These are phyloP conservation scores for Centropus unirufus DNA, from an alignment of 2,113 vertebrate genomes.

Conservation along the genomic window DNA sequence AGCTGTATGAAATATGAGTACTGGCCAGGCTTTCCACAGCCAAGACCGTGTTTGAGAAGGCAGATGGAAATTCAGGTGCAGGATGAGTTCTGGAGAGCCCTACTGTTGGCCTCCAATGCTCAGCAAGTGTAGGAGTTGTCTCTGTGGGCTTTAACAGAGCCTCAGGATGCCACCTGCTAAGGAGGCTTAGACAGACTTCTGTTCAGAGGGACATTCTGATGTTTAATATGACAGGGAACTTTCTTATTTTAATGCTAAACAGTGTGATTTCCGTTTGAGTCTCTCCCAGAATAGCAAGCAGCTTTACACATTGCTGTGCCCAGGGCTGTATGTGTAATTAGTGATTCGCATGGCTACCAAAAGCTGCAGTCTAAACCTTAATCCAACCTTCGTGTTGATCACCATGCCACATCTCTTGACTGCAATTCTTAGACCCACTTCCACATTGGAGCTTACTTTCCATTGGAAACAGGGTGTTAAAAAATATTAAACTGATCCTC, in stretches of 20 bases:
- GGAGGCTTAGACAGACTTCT: background rate
- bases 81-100: background rate
- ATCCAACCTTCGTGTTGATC: background rate
- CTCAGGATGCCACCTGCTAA: background rate
- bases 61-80: background rate
- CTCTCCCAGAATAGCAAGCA: background rate
- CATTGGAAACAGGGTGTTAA: background rate
- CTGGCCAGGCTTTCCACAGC: background rate
- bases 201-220: background rate
- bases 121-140: background rate
- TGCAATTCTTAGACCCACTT: background rate
- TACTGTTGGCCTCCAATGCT: background rate
- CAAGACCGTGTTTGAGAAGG: background rate
- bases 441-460: background rate
- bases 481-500: conserved; percentile 12
- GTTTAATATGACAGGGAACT: background rate
- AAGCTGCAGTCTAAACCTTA: conserved; percentile 24
- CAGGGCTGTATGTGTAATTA: background rate
- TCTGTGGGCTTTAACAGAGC: background rate
- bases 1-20: background rate
- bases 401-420: background rate
- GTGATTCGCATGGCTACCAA: background rate
- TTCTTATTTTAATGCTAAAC: background rate
- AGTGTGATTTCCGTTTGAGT: background rate
- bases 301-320: background rate